A percentile compares a stretch with the other conserved stretches of the same genome.
These are phyloP conservation scores for Lithophane socia DNA, from an alignment of 2,888 invertebrate species.

Conservation along the genomic window DNA sequence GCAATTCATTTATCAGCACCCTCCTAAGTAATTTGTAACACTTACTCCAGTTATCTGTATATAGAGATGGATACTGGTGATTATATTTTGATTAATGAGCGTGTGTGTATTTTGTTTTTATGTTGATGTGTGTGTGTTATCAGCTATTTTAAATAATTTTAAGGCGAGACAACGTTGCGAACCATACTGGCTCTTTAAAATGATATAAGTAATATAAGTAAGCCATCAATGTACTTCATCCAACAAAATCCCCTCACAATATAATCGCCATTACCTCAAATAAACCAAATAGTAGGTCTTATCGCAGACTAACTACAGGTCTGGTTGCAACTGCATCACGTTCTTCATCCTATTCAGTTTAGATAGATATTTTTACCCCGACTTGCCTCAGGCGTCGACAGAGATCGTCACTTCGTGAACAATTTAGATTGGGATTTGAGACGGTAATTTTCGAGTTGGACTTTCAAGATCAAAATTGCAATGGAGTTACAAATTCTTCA, in stretches of 20 bases:
- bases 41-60: not conserved
- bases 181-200: not conserved
- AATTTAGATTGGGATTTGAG: constrained; percentile 44
- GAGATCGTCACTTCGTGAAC: constrained; percentile 52
- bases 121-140: not conserved
- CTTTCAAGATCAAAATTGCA: constrained; percentile 11
- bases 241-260: constrained; percentile 17
- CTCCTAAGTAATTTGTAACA: not conserved
- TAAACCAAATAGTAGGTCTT: constrained; percentile 58
- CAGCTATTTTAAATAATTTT: not conserved
- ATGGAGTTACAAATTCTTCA: not conserved
- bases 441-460: constrained; percentile 28
- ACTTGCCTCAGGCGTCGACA: constrained; percentile 42
- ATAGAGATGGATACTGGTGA: not conserved
- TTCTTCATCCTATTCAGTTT: constrained; percentile 41
- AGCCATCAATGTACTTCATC: constrained; percentile 46
- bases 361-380: constrained; percentile 38
- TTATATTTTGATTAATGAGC: not conserved
- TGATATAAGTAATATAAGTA: not conserved
- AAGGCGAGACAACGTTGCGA: not conserved
- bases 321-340: constrained; percentile 59
- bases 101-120: too few species aligned
- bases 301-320: constrained; percentile 58
- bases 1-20: not conserved
- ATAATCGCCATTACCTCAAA: constrained; percentile 51